Percentiles rank a stretch among this genome's conserved stretches.
phyloP scores from a whole-genome alignment of 2,888 invertebrate species.

The Agriopis leucophaearia region DNA sequence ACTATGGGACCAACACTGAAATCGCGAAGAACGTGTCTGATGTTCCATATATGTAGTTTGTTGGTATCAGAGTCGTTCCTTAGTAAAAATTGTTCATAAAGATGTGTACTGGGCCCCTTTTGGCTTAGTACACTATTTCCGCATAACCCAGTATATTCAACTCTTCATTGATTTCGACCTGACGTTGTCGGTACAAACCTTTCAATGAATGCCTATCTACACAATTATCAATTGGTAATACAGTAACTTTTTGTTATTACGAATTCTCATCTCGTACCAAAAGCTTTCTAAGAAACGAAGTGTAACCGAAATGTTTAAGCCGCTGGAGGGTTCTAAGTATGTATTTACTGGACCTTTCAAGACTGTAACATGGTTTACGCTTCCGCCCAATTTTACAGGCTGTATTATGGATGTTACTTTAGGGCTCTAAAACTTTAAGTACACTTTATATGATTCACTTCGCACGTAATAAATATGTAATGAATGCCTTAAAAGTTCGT shows the following conservation, averaged over 20 bases:
- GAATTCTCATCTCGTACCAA: slow-evolving; percentile 22
- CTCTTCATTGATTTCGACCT: too few relatives aligned
- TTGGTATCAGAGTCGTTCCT: too few relatives aligned
- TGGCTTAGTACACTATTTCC: too few relatives aligned
- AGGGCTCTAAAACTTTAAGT: slow-evolving; percentile 17
- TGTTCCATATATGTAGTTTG: too few relatives aligned
- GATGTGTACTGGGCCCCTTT: too few relatives aligned
- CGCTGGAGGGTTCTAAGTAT: slow-evolving; percentile 18
- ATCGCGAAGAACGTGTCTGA: too few relatives aligned
- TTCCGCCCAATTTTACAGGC: slow-evolving; percentile 16
- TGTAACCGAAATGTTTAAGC: slow-evolving; percentile 23
- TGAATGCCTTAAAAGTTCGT: background rate
- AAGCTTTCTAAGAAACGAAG: slow-evolving; percentile 23
- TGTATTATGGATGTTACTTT: slow-evolving; percentile 8
- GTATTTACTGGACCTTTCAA: slow-evolving; percentile 25
- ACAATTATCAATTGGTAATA: background rate
- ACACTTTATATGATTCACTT: slow-evolving; percentile 16
- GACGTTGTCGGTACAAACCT: too few relatives aligned
- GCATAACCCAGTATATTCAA: too few relatives aligned
- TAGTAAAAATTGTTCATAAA: too few relatives aligned
- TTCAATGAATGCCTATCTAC: too few relatives aligned
- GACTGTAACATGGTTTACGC: slow-evolving; percentile 9
- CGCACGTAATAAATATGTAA: slow-evolving; percentile 8
- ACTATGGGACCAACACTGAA: too few relatives aligned
- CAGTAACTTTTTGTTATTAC: slow-evolving; percentile 15